These are phyloP conservation scores for Ylistrum balloti DNA, from an alignment of 1,140 invertebrate species.

Conservation along the genomic window DNA sequence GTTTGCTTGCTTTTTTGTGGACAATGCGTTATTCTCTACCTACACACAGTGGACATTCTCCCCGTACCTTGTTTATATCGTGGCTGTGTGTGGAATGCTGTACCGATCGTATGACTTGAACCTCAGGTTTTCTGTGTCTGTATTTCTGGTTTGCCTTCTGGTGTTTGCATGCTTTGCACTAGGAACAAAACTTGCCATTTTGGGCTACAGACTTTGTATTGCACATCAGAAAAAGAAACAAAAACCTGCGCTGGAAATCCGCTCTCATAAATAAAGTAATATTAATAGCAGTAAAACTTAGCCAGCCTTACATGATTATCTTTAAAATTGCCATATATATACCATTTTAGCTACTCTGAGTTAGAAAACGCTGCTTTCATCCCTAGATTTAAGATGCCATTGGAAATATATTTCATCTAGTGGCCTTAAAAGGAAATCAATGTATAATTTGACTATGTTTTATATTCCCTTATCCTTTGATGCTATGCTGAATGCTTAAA, in stretches of 20 bases:
- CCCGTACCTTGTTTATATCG: neutral
- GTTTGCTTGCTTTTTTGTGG: neutral
- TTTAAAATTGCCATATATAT: too few species aligned
- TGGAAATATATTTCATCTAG: too few species aligned
- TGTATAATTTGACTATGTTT: too few species aligned
- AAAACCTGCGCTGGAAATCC: neutral
- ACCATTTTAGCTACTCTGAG: too few species aligned
- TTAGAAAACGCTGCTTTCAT: too few species aligned
- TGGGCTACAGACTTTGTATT: conserved; percentile 23
- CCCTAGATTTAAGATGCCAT: too few species aligned
- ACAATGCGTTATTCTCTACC: neutral
- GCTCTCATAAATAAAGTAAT: neutral
- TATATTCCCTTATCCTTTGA: too few species aligned
- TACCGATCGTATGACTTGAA: neutral
- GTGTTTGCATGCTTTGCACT: neutral
- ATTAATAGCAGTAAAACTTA: too few species aligned
- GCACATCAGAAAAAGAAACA: neutral
- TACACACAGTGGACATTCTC: conserved; percentile 20
- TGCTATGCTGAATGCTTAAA: too few species aligned
- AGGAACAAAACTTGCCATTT: neutral
- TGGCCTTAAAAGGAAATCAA: too few species aligned
- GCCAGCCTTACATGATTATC: too few species aligned
- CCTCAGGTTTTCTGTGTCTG: neutral
- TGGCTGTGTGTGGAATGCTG: neutral
- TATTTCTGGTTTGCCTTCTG: neutral